Conservation (phyloP, 2,797 vertebrate species). For the Dryobates pubescens region DNA sequence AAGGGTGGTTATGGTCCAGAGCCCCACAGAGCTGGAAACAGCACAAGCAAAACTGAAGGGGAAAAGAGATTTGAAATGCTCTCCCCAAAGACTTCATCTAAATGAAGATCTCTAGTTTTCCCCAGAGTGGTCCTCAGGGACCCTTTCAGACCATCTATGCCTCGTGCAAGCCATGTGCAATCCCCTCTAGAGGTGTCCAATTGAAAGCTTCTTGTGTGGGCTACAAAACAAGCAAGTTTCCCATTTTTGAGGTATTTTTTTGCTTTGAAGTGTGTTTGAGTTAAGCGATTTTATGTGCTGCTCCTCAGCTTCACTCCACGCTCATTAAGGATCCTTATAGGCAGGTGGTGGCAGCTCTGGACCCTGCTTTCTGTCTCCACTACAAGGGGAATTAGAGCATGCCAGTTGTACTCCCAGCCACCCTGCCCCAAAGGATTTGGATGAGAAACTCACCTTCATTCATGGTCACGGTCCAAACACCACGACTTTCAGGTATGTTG, state of each 20-base stretch:
- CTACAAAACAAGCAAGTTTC: background rate
- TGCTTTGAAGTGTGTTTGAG: background rate
- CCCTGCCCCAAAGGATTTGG: too few species aligned
- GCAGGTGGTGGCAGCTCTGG: background rate
- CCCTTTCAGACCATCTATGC: background rate
- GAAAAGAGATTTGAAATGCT: background rate
- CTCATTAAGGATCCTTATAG: background rate
- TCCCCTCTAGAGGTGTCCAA: background rate
- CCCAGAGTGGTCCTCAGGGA: background rate
- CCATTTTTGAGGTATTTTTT: background rate
- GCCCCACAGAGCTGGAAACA: background rate
- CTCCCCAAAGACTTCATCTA: background rate
- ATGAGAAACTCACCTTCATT: background rate
- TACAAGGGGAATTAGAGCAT: too few species aligned
- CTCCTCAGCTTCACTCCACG: background rate
- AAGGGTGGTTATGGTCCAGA: background rate
- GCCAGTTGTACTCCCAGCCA: too few species aligned
- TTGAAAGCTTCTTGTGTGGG: background rate
- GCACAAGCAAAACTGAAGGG: background rate
- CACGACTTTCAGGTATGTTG: fast-evolving
- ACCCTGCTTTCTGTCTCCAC: background rate
- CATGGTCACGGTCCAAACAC: background rate
- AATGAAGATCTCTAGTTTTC: background rate
- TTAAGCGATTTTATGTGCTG: background rate
- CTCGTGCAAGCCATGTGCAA: fast-evolving